Percentiles rank a stretch among this genome's conserved stretches.
phyloP scores from a whole-genome alignment of 1,140 invertebrate genomes.

The Elymnias hypermnestra region DNA sequence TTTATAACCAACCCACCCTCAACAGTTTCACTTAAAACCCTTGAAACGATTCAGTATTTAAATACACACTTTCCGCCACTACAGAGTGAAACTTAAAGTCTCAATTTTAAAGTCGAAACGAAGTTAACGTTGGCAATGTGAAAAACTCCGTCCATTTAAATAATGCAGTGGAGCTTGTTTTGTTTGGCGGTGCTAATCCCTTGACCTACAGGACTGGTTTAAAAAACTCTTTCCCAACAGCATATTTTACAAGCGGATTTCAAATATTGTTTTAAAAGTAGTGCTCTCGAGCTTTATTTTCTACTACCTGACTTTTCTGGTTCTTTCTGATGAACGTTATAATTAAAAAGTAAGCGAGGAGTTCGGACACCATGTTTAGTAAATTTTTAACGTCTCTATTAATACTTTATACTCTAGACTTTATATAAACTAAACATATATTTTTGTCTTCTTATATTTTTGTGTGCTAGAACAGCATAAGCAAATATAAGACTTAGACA shows the following conservation, averaged over 20 bases:
- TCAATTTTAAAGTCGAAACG: constrained; percentile 8
- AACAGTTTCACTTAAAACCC: constrained; percentile 12
- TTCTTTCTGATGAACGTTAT: no score
- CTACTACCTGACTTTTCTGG: no score
- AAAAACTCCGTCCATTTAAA: constrained; percentile 13
- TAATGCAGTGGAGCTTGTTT: constrained; percentile 7
- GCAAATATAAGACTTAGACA: no score
- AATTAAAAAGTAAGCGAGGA: no score
- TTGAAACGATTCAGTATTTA: constrained; percentile 17
- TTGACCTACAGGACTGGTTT: constrained; percentile 11
- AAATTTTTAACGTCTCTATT: no score
- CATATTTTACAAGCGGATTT: neutral
- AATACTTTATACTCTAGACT: no score
- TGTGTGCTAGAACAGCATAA: no score
- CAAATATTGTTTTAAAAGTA: no score
- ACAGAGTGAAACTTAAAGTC: constrained; percentile 13
- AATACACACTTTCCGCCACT: constrained; percentile 15
- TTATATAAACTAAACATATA: no score
- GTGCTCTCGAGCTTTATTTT: no score
- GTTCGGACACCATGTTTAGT: no score
- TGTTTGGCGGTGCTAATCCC: constrained; percentile 5
- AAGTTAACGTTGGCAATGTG: constrained; percentile 5
- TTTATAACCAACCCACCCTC: constrained; percentile 26
- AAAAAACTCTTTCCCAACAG: neutral
- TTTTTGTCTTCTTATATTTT: no score